Percentiles rank a stretch among this genome's conserved stretches.
Conservation (phyloP, 2,113 vertebrate genomes). For the Garra rufa region DNA sequence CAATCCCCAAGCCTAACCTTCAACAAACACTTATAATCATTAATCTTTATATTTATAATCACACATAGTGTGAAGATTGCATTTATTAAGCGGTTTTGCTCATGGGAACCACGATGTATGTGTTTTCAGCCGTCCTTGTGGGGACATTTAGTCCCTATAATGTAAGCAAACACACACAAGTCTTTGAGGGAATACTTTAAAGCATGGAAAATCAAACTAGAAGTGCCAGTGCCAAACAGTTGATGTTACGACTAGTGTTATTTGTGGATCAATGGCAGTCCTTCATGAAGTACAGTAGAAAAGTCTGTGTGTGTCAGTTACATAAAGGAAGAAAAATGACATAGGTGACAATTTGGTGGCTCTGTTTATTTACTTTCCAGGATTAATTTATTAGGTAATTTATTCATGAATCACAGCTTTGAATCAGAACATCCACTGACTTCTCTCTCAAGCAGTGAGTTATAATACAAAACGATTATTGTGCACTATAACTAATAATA, state of each 20-base stretch:
- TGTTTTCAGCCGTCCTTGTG: not conserved
- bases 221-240: constrained; percentile 40
- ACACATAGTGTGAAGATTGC: not conserved
- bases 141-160: not conserved
- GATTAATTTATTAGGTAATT: not conserved
- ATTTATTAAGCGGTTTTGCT: not conserved
- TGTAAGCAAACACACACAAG: not conserved
- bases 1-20: not conserved
- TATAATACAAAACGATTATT: constrained; percentile 11
- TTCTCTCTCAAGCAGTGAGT: not conserved
- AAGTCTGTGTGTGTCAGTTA: not conserved
- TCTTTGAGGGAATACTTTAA: constrained; percentile 7
- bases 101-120: not conserved
- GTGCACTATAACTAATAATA: not conserved
- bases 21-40: not conserved
- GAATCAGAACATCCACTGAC: not conserved
- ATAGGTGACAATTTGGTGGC: not conserved
- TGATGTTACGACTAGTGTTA: constrained; percentile 48
- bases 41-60: not conserved
- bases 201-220: constrained; percentile 46
- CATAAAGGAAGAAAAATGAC: not conserved
- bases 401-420: not conserved
- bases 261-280: constrained; percentile 48
- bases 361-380: constrained; percentile 10
- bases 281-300: constrained; percentile 36